Base-by-base conservation (phyloP, 2,797 vertebrate genomes). In the Botia kubotai region DNA sequence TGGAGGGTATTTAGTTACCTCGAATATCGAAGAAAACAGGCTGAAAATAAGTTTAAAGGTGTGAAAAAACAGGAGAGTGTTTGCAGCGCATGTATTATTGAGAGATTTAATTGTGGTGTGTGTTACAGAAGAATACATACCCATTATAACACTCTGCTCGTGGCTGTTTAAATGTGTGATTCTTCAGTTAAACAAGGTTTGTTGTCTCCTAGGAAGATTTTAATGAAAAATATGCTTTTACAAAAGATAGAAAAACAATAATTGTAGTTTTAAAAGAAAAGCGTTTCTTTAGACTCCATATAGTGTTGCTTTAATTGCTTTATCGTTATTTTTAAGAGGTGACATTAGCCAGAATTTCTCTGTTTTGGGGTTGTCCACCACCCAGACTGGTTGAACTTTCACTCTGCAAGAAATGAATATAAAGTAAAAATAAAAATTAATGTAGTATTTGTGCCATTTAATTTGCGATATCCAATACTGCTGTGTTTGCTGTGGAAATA, bases 131-230 rank as follows among this genome's bases (percentile, higher is more conserved):
- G 68, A 76, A 23, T 73, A 70, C 39, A 65, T 43, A 57, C 69
- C 72, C 78, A 26, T 66, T 79, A 77, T 77, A 80, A 77, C 72
- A 58, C 72, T 74, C 11, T 26, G 65, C 75, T 29, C 16, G 23
- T 60, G 39, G 23, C 53, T 58, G 21, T 58, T 55, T 77, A 43
- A 19, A 29, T 58, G 26, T 68, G 75, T 21, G 67, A 75, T 76
- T 79, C 57, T 77, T 74, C 58, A 16, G 17, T 60, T 77, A 80
- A 80, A 69, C 73, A n/a, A 85, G 53, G 79, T 78, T 69, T 73
- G 77, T 46, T 79, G 58, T 77, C 79, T 52, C 6, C 26, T 63
- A 2, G 26, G 52, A 72, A 50, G 50, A 82, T 80, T 77, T 76
- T 65, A 80, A 69, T 52, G 43, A 67, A 66, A 50, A 58, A 72